Conservation (phyloP, 2,888 invertebrate genomes). For the Nephrotoma appendiculata region DNA sequence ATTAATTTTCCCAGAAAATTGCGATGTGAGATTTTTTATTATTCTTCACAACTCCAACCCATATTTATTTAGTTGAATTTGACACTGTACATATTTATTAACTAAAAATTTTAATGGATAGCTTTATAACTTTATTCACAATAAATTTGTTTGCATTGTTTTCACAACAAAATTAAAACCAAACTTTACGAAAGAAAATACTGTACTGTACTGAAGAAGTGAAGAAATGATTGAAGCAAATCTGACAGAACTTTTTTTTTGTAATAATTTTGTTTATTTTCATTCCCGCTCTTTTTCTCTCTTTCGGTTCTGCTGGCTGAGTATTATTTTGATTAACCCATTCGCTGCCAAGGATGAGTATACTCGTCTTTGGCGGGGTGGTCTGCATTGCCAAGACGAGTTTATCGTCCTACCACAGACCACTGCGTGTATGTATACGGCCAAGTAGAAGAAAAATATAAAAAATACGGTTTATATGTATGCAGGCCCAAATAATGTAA, state of each 20-base stretch:
- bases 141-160: background rate
- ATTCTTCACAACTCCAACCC: background rate
- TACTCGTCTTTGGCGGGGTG: too few relatives aligned
- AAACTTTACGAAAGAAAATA: background rate
- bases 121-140: background rate
- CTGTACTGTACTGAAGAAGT: background rate
- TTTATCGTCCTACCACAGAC: too few relatives aligned
- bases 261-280: background rate
- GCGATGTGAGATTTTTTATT: background rate
- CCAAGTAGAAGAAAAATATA: too few relatives aligned
- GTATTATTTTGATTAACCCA: too few relatives aligned
- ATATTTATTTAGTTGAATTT: background rate
- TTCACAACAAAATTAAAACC: background rate
- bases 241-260: background rate
- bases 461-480: too few relatives aligned
- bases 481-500: too few relatives aligned
- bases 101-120: background rate
- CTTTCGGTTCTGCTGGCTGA: too few relatives aligned
- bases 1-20: background rate
- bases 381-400: too few relatives aligned
- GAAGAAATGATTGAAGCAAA: background rate
- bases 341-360: too few relatives aligned
- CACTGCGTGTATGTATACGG: too few relatives aligned
- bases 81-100: background rate
- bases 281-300: background rate